These are phyloP conservation scores for Rapana venosa DNA, from an alignment of 2,888 invertebrate species.

Conservation along the genomic window DNA sequence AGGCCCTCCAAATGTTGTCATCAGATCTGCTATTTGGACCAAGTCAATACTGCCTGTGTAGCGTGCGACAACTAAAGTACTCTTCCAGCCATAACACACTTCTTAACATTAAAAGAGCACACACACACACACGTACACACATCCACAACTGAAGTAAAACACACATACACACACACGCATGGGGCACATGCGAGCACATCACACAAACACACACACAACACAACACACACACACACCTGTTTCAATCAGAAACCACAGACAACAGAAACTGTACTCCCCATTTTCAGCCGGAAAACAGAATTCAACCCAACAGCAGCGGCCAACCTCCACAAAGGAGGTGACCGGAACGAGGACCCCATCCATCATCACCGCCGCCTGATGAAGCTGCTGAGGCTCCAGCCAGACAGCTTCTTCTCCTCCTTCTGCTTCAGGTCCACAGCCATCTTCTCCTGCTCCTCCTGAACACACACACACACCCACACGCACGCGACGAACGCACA, in stretches of 20 bases:
- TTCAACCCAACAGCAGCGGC: not conserved
- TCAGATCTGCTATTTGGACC: too few relatives aligned
- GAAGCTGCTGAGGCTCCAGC: conserved; percentile 18
- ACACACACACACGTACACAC: not conserved
- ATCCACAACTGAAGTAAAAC: not conserved
- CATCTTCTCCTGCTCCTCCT: conserved; percentile 38
- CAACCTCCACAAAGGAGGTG: not conserved
- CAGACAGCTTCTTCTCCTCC: conserved; percentile 24
- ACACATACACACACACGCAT: not conserved
- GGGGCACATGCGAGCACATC: too few relatives aligned
- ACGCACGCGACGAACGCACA: not conserved
- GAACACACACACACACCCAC: conserved; percentile 24
- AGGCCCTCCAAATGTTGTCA: too few relatives aligned
- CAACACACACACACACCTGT: not conserved
- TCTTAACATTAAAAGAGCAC: not conserved
- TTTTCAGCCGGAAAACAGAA: not conserved
- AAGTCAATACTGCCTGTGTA: too few relatives aligned
- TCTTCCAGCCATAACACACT: too few relatives aligned
- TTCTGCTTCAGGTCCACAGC: conserved; percentile 30
- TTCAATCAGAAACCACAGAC: not conserved
- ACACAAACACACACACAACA: not conserved
- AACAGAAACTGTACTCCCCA: not conserved
- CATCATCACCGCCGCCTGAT: conserved; percentile 26
- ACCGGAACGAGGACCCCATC: not conserved
- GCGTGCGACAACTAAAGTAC: too few relatives aligned